Conservation (phyloP, 2,888 invertebrate genomes). For the Plebejus anna region DNA sequence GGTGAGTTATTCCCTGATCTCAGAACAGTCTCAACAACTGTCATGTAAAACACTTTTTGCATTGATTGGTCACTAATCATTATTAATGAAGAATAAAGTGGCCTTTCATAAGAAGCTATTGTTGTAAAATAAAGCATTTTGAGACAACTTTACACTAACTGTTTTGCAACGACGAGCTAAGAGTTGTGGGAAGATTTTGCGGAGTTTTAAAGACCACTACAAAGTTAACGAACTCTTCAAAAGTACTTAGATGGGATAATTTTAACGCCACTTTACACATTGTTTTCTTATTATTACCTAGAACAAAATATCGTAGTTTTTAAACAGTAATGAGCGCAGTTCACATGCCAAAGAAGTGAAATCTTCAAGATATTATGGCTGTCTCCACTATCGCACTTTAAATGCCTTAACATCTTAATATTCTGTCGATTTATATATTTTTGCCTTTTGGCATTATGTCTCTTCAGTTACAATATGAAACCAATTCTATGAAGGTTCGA, state of each 20-base stretch:
- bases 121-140: not conserved
- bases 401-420: too few species aligned
- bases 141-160: not conserved
- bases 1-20: too few species aligned
- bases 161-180: not conserved
- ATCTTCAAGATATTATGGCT: not conserved
- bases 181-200: conserved; percentile 15
- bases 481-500: too few species aligned
- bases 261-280: not conserved
- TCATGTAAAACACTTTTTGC: too few species aligned
- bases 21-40: too few species aligned
- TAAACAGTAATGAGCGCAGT: not conserved
- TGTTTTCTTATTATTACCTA: not conserved
- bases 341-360: not conserved
- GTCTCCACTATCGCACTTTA: too few species aligned
- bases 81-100: not conserved
- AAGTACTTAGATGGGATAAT: conserved; percentile 13
- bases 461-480: too few species aligned
- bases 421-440: too few species aligned
- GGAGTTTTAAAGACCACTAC: not conserved
- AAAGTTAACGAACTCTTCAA: conserved; percentile 3
- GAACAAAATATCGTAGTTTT: not conserved
- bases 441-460: too few species aligned
- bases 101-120: not conserved
- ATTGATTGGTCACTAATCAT: not conserved